Conservation (phyloP, 2,888 invertebrate genomes). For the Anagyrus pseudococci region DNA sequence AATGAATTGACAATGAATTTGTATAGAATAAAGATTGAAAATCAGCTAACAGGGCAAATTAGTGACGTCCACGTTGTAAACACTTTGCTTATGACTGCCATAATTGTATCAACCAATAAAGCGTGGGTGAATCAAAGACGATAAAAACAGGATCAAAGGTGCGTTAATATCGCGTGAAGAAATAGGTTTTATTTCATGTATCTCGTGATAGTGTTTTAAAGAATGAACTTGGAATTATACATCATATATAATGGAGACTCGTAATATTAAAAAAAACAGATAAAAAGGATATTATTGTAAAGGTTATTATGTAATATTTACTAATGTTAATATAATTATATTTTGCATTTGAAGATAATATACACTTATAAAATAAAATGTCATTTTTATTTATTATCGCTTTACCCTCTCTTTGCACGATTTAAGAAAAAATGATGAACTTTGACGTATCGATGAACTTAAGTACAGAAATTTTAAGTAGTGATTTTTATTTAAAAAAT, state of each 20-base stretch:
- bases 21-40: background rate
- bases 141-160: background rate
- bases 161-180: background rate
- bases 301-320: conserved; percentile 36
- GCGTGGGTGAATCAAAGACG: conserved; percentile 33
- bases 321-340: conserved; percentile 39
- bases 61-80: background rate
- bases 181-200: conserved; percentile 5
- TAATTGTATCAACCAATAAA: conserved; percentile 13
- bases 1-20: background rate
- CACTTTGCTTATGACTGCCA: conserved; percentile 33
- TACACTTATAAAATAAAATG: conserved; percentile 29
- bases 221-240: background rate
- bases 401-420: background rate
- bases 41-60: background rate
- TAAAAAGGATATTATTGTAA: conserved; percentile 32
- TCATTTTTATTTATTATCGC: conserved; percentile 10
- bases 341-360: conserved; percentile 40
- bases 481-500: background rate
- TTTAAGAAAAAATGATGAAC: background rate
- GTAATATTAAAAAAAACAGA: conserved; percentile 11
- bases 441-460: background rate
- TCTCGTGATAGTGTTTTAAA: background rate
- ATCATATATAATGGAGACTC: conserved; percentile 4
- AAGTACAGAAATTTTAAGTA: background rate